phyloP scores from a whole-genome alignment of 2,113 vertebrate species.

The Entomyzon cyanotis region DNA sequence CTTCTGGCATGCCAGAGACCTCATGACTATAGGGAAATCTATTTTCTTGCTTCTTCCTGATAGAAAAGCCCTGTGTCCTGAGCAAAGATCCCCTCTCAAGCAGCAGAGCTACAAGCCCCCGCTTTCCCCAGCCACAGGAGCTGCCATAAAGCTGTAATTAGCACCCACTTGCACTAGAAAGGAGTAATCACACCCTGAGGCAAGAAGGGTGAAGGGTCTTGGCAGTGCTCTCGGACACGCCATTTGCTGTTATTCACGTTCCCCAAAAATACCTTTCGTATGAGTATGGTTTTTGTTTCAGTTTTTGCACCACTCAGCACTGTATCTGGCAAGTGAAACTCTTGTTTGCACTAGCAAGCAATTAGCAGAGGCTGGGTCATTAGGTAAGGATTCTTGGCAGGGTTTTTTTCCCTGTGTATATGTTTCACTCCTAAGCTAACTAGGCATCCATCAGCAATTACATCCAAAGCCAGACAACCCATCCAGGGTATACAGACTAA shows the following conservation, averaged over 20 bases:
- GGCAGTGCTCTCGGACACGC: fast-evolving
- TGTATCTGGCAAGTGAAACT: background rate
- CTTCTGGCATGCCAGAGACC: background rate
- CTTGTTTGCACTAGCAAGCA: background rate
- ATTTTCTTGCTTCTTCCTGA: background rate
- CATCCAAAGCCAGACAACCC: background rate
- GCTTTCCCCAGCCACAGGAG: background rate
- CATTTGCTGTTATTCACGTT: background rate
- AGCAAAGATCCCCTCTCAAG: background rate
- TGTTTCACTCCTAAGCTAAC: background rate
- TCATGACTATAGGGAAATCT: background rate
- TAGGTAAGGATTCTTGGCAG: slow-evolving; percentile 9
- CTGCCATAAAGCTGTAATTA: background rate
- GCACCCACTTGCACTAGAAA: background rate
- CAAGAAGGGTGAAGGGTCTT: background rate
- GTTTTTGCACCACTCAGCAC: background rate
- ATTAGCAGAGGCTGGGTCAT: slow-evolving; percentile 14
- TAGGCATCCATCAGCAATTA: slow-evolving; percentile 19
- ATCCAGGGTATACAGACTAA: background rate
- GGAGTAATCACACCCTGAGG: background rate
- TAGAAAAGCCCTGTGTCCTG: background rate
- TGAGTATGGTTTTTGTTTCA: background rate
- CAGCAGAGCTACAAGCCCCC: background rate
- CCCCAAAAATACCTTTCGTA: background rate
- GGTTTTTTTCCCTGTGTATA: background rate